Evolutionary conservation across 2,888 invertebrate species (phyloP).

Genomic region (Philonicus albiceps): DNA sequence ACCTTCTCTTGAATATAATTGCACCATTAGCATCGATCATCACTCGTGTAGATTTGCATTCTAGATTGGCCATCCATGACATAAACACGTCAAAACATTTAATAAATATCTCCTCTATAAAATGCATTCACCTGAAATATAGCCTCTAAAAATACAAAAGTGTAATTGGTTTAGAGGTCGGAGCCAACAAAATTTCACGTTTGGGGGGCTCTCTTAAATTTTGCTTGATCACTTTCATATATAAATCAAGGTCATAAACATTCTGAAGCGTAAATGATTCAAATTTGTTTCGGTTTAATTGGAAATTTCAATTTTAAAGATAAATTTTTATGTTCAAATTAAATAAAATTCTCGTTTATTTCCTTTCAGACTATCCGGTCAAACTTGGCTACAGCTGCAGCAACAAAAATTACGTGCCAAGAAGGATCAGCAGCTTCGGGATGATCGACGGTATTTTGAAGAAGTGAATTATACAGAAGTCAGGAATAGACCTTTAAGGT

Average conservation of each 20-base stretch:
- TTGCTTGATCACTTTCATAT: conserved; percentile 6
- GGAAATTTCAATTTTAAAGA: neutral
- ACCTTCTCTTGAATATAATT: neutral
- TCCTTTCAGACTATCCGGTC: conserved; percentile 64
- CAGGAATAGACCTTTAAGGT: conserved; percentile 66
- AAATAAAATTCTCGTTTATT: neutral
- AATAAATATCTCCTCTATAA: neutral
- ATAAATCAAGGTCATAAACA: neutral
- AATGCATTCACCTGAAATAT: conserved; percentile 1
- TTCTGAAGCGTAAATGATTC: neutral
- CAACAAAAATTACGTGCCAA: conserved; percentile 82
- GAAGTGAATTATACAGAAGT: conserved; percentile 64
- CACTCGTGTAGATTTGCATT: neutral
- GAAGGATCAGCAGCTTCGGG: conserved; percentile 75
- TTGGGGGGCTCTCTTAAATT: neutral
- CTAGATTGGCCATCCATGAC: neutral
- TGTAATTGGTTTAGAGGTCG: neutral
- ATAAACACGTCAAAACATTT: neutral
- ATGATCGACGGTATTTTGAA: conserved; percentile 75
- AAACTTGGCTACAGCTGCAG: conserved; percentile 84
- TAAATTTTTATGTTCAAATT: neutral
- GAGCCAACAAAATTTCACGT: conserved; percentile 10
- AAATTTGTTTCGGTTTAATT: neutral
- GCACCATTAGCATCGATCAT: neutral
- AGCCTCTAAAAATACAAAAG: conserved; percentile 24